Evolutionary conservation across 2,888 invertebrate species (phyloP), one percentile per base, ranked within the genome.

Genomic region (Odontomyia ornata): DNA sequence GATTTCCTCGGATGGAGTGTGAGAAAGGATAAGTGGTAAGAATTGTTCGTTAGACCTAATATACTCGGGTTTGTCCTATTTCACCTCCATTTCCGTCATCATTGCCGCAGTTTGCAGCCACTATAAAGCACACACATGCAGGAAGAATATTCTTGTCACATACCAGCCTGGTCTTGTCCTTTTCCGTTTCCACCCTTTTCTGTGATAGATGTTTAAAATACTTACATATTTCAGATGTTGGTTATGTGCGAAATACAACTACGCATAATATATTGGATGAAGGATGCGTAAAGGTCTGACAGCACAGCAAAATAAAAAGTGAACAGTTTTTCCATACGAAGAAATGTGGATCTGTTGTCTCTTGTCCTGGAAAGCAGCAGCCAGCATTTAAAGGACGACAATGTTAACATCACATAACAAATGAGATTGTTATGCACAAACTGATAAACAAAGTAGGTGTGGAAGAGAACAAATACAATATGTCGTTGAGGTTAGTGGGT

Each of bases 351-450:
- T 27, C 52, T 71, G 46, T 71, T 15, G n/a, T 13, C 52, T 52
- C n/a, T 30, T 67, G 64, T 64, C 64, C 11, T 21, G 64, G 43
- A 36, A 67, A 43, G 43, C 36, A 46, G n/a, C n/a, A 47, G 71
- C n/a, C n/a, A n/a, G n/a, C 23, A 52, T 71, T 71, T 71, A 71
- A n/a, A 28, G 67, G 36, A 67, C 23, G 46, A 52, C 52, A 52
- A 64, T 30, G 64, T 28, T 27, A 30, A 64, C 36, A 36, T 36
- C 36, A 36, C 36, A 36, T 13, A 64, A 30, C 64, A 64, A 64
- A 64, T n/a, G 30, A 43, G 67, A 46, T 21, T 67, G 67, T 67
- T 67, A 43, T 64, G 28, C 43, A 46, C 36, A 23, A 7, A 21
- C 9, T 4, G 60, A 60, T 27, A 46, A 46, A 47, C 52, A 27